These are phyloP conservation scores for Sciurus carolinensis DNA, from an alignment of 2,797 vertebrate genomes.

Conservation along the genomic window DNA sequence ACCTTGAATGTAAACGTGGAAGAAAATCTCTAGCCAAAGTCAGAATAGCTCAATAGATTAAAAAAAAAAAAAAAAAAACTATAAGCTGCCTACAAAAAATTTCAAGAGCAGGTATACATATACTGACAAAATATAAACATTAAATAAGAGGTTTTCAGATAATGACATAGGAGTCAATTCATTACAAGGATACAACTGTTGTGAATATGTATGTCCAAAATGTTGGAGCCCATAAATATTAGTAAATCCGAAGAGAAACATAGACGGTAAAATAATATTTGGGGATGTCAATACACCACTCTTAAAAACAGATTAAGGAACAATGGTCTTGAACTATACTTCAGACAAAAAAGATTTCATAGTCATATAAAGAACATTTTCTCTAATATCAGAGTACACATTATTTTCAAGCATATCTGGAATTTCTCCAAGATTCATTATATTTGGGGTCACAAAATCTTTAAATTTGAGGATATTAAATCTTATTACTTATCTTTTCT, in stretches of 20 bases:
- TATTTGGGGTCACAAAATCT: background rate
- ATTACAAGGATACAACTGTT: background rate
- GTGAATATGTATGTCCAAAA: background rate
- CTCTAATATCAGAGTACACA: too few relatives aligned
- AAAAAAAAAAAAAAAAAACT: background rate
- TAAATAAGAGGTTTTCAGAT: too few relatives aligned
- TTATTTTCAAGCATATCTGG: background rate
- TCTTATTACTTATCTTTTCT: background rate
- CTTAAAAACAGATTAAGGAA: background rate
- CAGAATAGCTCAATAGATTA: background rate
- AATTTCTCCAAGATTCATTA: background rate
- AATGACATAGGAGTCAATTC: background rate
- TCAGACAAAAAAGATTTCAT: background rate
- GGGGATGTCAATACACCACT: background rate
- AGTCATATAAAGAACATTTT: background rate
- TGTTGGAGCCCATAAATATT: background rate
- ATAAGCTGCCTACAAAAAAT: background rate
- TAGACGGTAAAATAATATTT: background rate
- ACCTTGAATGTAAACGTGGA: background rate
- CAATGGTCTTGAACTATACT: background rate
- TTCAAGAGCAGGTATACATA: background rate
- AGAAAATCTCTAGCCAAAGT: background rate
- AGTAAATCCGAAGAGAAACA: background rate
- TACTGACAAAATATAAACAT: background rate
- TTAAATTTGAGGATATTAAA: background rate